Base-by-base conservation (phyloP, 2,888 invertebrate genomes). In the Allacma fusca region DNA sequence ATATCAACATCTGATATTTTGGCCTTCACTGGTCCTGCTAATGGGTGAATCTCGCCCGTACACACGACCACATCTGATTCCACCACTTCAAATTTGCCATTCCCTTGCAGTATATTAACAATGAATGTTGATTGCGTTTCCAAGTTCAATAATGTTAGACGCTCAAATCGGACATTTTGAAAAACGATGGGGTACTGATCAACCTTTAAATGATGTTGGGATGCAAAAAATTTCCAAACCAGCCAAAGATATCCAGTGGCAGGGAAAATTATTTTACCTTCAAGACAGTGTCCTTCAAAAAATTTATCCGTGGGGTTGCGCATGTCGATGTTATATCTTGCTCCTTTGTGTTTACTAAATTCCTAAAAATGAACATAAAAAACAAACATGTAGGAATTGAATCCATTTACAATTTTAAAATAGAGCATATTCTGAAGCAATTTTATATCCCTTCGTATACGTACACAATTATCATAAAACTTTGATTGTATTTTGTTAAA, bases 201-300 rank as follows among this genome's bases (percentile, higher is more conserved):
- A 83, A 88, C 91, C 0, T 91, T 87, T 65, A 91, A 90, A 76
- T 91, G 92, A 34, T 87, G 86, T 89, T 92, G 90, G 86, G 91
- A 88, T 2, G 91, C 92, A 19, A 93, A 87, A 0, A 92, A 92
- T 85, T 93, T 92, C 94, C 94, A 94, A 0, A 91, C 92, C 21
- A 92, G 87, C 44, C 92, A 92, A 89, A 97, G 89, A 86, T 96
- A 96, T 19, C 96, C 97, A 57, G 98, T 97, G 79, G 97, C 97
- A 23, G 98, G 98, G 89, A 95, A 98, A 26, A 98, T 89, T 72
- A 97, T 90, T 85, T 97, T 91, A 34, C 96, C 94, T 86, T 97
- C 95, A 79, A 97, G 92, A 16, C 91, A 89, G 86, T 97, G 96
- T 0, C 94, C 95, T 40, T 88, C 87, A 86, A 95, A 88, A 85